Conservation (phyloP, 2,113 vertebrate genomes). For the Hiodon tergisus region DNA sequence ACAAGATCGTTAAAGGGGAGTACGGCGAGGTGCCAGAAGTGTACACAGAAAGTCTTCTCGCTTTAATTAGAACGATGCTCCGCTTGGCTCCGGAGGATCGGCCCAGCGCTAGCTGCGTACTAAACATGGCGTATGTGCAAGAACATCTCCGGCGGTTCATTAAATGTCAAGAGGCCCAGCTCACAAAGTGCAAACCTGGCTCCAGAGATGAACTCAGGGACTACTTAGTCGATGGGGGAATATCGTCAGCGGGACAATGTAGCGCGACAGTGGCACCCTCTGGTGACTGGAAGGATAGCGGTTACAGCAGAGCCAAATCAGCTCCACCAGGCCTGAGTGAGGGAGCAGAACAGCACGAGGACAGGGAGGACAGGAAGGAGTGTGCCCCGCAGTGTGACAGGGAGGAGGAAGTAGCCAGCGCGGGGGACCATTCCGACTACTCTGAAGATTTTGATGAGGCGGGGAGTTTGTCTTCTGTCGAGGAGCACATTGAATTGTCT, state of each 20-base stretch:
- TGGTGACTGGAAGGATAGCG: conserved; percentile 8
- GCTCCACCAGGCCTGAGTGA: conserved; percentile 11
- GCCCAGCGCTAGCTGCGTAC: conserved; percentile 54
- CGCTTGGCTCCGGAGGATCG: conserved; percentile 53
- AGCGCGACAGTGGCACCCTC: conserved; percentile 7
- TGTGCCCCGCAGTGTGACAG: background rate
- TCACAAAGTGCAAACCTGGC: conserved; percentile 26
- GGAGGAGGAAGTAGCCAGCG: conserved; percentile 33
- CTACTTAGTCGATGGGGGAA: background rate
- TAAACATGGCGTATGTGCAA: conserved; percentile 48
- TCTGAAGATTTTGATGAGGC: conserved; percentile 70
- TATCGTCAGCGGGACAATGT: background rate
- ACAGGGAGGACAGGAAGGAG: conserved; percentile 8
- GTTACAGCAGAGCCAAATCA: conserved; percentile 14
- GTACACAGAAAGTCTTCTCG: conserved; percentile 51
- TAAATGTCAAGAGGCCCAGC: conserved; percentile 36
- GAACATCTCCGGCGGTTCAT: conserved; percentile 48
- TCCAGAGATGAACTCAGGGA: conserved; percentile 10
- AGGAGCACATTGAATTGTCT: conserved; percentile 35
- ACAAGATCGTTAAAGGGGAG: conserved; percentile 64
- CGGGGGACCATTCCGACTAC: conserved; percentile 52
- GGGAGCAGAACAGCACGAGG: conserved; percentile 5
- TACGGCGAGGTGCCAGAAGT: conserved; percentile 41
- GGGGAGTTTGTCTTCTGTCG: conserved; percentile 49
- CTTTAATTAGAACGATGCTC: conserved; percentile 56